phyloP scores from a whole-genome alignment of 2,888 invertebrate genomes.

The Rotaria macrura region DNA sequence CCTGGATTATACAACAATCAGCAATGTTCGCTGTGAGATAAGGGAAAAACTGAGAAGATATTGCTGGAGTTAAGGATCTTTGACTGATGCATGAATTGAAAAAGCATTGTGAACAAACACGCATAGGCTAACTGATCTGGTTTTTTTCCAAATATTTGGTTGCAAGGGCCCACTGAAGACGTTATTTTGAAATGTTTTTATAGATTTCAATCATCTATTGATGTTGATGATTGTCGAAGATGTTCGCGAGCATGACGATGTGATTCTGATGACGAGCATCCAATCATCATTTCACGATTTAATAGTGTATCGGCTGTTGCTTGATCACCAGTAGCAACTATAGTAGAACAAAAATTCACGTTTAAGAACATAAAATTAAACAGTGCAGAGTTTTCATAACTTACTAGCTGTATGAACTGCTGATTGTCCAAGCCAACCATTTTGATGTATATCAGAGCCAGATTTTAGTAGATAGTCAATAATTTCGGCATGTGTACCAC shows the following conservation, averaged over 20 bases:
- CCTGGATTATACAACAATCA: background rate
- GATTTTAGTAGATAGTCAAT: background rate
- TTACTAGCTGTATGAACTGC: slow-evolving; percentile 3
- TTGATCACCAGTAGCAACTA: slow-evolving; percentile 4
- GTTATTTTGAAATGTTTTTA: too few species aligned
- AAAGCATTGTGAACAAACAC: background rate
- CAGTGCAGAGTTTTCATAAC: background rate
- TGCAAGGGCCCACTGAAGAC: background rate
- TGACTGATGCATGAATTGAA: background rate
- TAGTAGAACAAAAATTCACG: background rate
- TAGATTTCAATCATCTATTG: background rate
- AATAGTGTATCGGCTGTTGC: slow-evolving; percentile 11
- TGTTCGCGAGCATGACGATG: background rate
- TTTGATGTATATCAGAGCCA: background rate
- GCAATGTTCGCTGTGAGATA: background rate
- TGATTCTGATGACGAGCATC: background rate
- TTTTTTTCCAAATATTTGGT: background rate
- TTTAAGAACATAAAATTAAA: background rate
- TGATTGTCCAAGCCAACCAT: background rate
- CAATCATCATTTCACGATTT: slow-evolving; percentile 15
- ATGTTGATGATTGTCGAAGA: background rate
- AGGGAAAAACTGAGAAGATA: background rate
- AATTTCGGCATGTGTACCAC: slow-evolving; percentile 14
- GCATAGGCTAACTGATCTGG: background rate
- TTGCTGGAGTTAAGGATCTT: background rate